Conservation (phyloP, 2,888 invertebrate genomes). For the Leptura quadrifasciata region DNA sequence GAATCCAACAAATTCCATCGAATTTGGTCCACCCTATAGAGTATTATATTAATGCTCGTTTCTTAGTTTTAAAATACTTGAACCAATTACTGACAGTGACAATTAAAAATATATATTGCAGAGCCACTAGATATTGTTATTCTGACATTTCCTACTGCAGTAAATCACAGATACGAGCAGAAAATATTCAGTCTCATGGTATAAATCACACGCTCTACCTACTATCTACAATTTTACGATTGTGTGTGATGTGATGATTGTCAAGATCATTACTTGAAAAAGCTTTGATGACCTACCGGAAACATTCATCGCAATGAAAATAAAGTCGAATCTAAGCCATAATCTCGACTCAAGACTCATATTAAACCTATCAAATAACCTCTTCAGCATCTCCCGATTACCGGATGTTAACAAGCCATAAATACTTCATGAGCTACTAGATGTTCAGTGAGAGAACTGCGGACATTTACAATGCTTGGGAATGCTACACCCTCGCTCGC, state of each 20-base stretch:
- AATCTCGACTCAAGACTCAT: slow-evolving; percentile 22
- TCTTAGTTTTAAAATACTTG: too few species aligned
- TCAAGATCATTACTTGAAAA: slow-evolving; percentile 9
- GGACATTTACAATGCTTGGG: slow-evolving; percentile 38
- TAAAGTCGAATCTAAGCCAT: slow-evolving; percentile 15
- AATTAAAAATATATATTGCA: not conserved
- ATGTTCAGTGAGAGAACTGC: not conserved
- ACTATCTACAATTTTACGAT: slow-evolving; percentile 17
- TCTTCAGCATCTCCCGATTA: slow-evolving; percentile 36
- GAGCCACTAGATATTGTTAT: not conserved
- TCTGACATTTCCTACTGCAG: not conserved
- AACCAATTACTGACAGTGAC: not conserved
- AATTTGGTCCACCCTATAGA: too few species aligned
- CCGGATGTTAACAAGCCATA: slow-evolving; percentile 36
- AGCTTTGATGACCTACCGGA: slow-evolving; percentile 37
- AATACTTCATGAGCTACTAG: slow-evolving; percentile 37
- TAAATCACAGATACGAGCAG: not conserved
- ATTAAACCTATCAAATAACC: slow-evolving; percentile 41
- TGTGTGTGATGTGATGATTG: not conserved
- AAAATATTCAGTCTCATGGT: slow-evolving; percentile 1
- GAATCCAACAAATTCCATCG: too few species aligned
- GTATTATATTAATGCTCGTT: too few species aligned
- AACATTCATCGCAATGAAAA: slow-evolving; percentile 30
- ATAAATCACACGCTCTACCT: slow-evolving; percentile 14
- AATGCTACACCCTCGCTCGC: slow-evolving; percentile 42